Evolutionary conservation across 1,140 invertebrate genomes (phyloP), one percentile per base, ranked within the genome.

Genomic region (Calephelis virginiensis): DNA sequence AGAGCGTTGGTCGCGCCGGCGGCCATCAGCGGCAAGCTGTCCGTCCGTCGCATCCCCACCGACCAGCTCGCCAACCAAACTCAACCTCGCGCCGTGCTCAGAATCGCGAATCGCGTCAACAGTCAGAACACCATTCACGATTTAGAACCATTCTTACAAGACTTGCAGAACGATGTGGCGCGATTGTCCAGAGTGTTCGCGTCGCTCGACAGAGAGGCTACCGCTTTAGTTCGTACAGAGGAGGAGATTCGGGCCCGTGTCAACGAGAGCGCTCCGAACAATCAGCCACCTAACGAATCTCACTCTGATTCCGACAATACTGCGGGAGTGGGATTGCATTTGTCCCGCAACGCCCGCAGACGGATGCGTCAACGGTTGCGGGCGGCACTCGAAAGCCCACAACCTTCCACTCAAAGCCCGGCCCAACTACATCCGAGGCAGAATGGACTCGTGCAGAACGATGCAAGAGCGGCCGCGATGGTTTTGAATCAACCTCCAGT

Each of bases 11-110:
- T 77, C 0, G 71, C 83, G 6, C 74, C 80, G 7, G 66, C 68
- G 10, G 64, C 73, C 4, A 78, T 90, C 40, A 82, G 73, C 62
- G 78, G 80, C 9, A 86, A 82, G 61, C 65, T 89, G 38, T 79
- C 77, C 5, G 74, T 90, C 17, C 78, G 83, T 0, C 82, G 81
- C 63, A 79, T 81, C 13, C 80, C 82, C 3, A 17, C 72, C 8
- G 83, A 87, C 17, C 80, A 84, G 65, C 66, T 79, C 47, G 67
- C 70, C n/a, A 73, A 75, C 10, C 76, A 78, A 48, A 60, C 81
- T 6, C 82, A 81, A 63, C 86, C 88, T 38, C 81, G 88, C 38
- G 81, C 82, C 62, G 82, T 89, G 10, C 73, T 89, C 46, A 81
- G 86, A 47, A 82, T 89, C 38, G 88, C 88, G 40, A 86, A 74